phyloP scores from a whole-genome alignment of 2,797 vertebrate species.

The Loris lydekkerianus region DNA sequence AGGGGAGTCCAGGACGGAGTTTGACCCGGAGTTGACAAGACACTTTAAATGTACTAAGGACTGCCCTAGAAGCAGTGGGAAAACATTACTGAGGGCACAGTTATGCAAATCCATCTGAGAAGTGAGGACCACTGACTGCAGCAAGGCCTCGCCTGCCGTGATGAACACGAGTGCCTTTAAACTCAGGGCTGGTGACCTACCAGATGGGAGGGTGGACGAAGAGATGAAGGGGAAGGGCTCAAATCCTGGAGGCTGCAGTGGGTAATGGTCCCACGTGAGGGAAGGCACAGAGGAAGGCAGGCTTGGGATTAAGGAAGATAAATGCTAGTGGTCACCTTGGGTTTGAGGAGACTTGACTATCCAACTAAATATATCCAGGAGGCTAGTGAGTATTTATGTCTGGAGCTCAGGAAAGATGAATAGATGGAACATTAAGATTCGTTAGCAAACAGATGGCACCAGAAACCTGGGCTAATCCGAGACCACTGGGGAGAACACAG shows the following conservation, averaged over 20 bases:
- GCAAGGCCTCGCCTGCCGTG: neutral
- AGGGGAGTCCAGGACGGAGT: neutral
- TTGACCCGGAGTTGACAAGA: neutral
- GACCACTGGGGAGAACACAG: neutral
- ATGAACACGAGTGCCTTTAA: neutral
- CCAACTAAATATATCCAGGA: neutral
- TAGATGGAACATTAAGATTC: neutral
- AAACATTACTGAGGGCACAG: neutral
- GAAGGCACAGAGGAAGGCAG: neutral
- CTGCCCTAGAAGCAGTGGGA: neutral
- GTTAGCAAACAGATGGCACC: neutral
- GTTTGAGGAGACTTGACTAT: neutral
- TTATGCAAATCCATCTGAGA: neutral
- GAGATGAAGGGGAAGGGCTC: neutral
- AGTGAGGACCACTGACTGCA: neutral
- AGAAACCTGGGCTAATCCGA: neutral
- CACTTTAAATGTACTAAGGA: neutral
- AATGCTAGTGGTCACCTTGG: neutral
- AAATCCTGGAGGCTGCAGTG: neutral
- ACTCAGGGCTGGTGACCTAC: neutral
- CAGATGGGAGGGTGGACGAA: neutral
- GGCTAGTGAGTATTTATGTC: neutral
- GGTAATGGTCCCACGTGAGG: neutral
- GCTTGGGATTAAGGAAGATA: neutral
- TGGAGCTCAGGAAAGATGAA: slow-evolving; percentile 15